Evolutionary conservation across 2,888 invertebrate species (phyloP), one percentile per base, ranked within the genome.

Genomic region (Trichogramma dendrolimi): DNA sequence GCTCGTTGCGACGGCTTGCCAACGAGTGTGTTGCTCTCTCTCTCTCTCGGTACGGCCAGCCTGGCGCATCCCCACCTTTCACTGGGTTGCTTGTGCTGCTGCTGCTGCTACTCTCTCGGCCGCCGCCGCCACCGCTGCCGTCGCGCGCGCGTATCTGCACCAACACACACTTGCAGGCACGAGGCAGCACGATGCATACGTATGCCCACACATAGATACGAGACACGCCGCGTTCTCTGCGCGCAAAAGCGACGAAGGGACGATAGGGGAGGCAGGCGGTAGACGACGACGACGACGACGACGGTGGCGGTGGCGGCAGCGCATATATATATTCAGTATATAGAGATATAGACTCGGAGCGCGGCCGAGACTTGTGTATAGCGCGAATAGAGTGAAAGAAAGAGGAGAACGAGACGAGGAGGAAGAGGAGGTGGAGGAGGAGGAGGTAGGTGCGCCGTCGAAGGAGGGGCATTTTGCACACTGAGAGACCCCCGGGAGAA

Each of bases 1-100:
- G 75, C 73, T 73, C 77, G 70, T 71, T 74, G 72, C 77, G 72
- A 70, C 73, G 76, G 75, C 75, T 72, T 76, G 71, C 78, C 77
- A 76, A 75, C 77, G 76, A 78, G 73, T 79, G 78, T 73, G 73
- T 71, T 73, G 72, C 74, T 67, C 62, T 62, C 52, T 47, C 39
- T 11, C n/a, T 11, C 52, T 46, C 58, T 59, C 60, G 60, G 39
- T 53, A 46, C 60, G 11, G 14, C 0, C 11, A 11, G 14, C 11
- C 67, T 66, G 67, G 66, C 69, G 69, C 66, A 73, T 63, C 74
- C 76, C 76, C 74, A 73, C 75, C 63, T 61, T 40, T 5, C 27
- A 50, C 27, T 27, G 27, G 27, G 27, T 27, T 27, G 27, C 11
- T 51, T 63, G 39, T 55, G 55, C 39, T 56, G 67, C 52, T 47